A percentile compares a stretch with the other conserved stretches of the same genome.
phyloP scores from a whole-genome alignment of 2,888 invertebrate genomes.

The Agrilus biguttatus region DNA sequence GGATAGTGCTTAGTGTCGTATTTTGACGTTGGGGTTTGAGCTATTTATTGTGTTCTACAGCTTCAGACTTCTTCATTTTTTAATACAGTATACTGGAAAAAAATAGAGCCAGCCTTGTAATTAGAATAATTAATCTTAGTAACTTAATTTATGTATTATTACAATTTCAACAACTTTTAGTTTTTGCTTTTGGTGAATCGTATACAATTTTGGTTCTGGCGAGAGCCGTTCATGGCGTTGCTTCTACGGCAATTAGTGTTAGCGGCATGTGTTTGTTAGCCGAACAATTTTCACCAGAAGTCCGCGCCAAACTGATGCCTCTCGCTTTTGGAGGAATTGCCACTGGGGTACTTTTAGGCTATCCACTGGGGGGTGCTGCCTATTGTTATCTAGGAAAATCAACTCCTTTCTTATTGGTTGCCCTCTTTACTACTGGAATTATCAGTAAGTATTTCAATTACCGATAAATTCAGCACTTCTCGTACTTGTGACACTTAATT shows the following conservation, averaged over 20 bases:
- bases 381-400: conserved; percentile 64
- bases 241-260: conserved; percentile 65
- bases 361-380: conserved; percentile 65
- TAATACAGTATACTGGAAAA: no score
- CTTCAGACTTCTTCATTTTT: no score
- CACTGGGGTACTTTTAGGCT: conserved; percentile 65
- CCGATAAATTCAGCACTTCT: no score
- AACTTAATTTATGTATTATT: not conserved
- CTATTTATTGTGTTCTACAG: no score
- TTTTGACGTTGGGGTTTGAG: no score
- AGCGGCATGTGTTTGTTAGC: conserved; percentile 73
- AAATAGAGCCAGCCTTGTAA: no score
- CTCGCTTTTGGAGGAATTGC: conserved; percentile 68
- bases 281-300: conserved; percentile 37
- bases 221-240: conserved; percentile 63
- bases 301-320: conserved; percentile 60
- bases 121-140: no score
- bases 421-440: conserved; percentile 39
- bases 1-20: no score
- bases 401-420: conserved; percentile 58
- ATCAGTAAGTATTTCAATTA: conserved; percentile 26
- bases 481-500: not conserved
- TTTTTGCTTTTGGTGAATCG: conserved; percentile 60
- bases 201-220: conserved; percentile 56
- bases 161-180: conserved; percentile 30